Evolutionary conservation across 35 echinoderm and acorn worm genomes (phyloP).

Genomic region (Apostichopus californicus): DNA sequence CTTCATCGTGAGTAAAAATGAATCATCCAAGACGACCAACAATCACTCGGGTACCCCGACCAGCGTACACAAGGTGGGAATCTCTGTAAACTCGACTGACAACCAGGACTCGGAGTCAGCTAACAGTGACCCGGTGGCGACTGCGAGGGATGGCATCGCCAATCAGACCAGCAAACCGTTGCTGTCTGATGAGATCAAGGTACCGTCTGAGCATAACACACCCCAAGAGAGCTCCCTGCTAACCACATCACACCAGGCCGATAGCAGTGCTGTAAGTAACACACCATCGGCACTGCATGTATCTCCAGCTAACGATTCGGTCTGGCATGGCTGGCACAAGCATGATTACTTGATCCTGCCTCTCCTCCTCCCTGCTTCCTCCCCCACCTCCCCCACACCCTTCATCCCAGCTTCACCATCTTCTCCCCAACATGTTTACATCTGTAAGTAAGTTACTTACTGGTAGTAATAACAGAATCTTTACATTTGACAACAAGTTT

Average conservation of each 20-base stretch:
- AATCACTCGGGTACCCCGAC: slow-evolving; percentile 41
- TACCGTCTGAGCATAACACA: background rate
- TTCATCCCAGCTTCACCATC: no score
- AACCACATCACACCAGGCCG: slow-evolving; percentile 9
- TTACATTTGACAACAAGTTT: no score
- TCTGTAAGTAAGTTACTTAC: no score
- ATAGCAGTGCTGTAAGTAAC: slow-evolving; percentile 14
- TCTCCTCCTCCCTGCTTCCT: no score
- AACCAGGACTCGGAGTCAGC: slow-evolving; percentile 52
- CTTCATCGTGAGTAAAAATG: slow-evolving; percentile 73
- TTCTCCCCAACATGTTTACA: no score
- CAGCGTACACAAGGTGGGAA: background rate
- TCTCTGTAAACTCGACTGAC: slow-evolving; percentile 28
- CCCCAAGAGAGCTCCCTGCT: slow-evolving; percentile 47
- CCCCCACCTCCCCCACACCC: no score
- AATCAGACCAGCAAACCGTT: slow-evolving; percentile 77
- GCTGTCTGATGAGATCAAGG: slow-evolving; percentile 34
- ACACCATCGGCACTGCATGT: background rate
- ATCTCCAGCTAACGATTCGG: background rate
- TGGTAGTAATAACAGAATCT: no score
- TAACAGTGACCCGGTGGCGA: slow-evolving; percentile 36
- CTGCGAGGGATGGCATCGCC: background rate
- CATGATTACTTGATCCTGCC: background rate
- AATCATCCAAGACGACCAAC: slow-evolving; percentile 24
- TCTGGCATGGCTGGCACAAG: background rate